These are phyloP conservation scores for Tricholaema leucomelas DNA, from an alignment of 2,113 vertebrate genomes.

Conservation along the genomic window DNA sequence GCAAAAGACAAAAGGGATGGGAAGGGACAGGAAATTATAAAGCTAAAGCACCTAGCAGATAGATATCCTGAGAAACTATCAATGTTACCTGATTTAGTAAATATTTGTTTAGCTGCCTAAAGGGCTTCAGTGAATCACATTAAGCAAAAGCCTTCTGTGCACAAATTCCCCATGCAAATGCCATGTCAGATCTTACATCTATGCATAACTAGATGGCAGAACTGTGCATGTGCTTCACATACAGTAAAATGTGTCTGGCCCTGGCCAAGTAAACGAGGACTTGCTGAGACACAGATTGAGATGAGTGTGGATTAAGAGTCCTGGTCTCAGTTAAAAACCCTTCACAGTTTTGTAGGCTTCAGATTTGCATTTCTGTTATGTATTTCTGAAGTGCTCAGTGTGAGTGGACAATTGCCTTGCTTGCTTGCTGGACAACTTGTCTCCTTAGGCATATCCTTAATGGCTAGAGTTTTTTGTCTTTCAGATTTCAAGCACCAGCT, in stretches of 20 bases:
- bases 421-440: background rate
- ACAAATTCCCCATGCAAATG: background rate
- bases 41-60: background rate
- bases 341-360: background rate
- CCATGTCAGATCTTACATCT: background rate
- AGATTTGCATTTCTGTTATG: background rate
- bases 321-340: background rate
- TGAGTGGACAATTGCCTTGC: background rate
- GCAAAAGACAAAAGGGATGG: background rate
- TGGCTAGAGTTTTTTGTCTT: background rate
- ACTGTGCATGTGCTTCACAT: background rate
- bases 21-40: background rate
- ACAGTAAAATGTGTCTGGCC: background rate
- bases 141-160: background rate
- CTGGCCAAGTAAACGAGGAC: background rate
- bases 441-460: background rate
- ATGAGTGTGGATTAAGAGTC: background rate
- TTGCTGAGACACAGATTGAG: background rate
- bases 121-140: background rate
- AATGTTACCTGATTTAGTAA: background rate
- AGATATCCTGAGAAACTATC: background rate
- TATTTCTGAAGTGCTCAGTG: background rate
- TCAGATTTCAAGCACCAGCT: slow-evolving; percentile 84
- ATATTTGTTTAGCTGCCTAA: background rate
- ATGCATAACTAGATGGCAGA: background rate